phyloP scores from a whole-genome alignment of 2,797 vertebrate genomes.

The Buceros bicornis region DNA sequence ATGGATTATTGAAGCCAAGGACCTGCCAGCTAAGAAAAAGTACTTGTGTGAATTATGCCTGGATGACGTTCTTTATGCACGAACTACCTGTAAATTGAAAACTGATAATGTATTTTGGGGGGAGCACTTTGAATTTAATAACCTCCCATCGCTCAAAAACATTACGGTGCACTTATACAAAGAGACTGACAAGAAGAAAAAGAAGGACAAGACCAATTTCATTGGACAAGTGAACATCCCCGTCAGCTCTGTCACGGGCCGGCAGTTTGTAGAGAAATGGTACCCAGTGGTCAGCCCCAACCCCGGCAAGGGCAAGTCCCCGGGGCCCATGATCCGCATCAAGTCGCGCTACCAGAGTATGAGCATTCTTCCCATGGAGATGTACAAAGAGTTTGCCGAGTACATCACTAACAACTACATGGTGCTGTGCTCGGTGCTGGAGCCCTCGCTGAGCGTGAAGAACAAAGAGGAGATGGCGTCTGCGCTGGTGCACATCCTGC shows the following conservation, averaged over 20 bases:
- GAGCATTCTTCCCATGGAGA: slow-evolving; percentile 98
- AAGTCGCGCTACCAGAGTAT: slow-evolving; percentile 97
- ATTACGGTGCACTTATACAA: slow-evolving; percentile 96
- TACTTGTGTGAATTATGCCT: slow-evolving; percentile 97
- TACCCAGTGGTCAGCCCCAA: slow-evolving; percentile 92
- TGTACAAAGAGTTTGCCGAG: slow-evolving; percentile 99
- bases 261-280: slow-evolving; percentile 98
- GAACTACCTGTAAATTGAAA: slow-evolving; percentile 98
- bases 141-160: slow-evolving; percentile 91
- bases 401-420: slow-evolving; percentile 99
- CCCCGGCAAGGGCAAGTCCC: slow-evolving; percentile 92
- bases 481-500: slow-evolving; percentile 95
- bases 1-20: slow-evolving; percentile 99
- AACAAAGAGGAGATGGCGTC: slow-evolving; percentile 99
- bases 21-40: slow-evolving; percentile 97
- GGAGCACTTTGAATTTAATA: slow-evolving; percentile 98
- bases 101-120: slow-evolving; percentile 99
- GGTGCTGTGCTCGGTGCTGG: slow-evolving; percentile 93
- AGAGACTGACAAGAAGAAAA: slow-evolving; percentile 99
- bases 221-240: slow-evolving; percentile 94
- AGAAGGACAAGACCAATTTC: slow-evolving; percentile 99
- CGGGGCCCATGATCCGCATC: slow-evolving; percentile 95
- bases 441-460: slow-evolving; percentile 96
- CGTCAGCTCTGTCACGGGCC: slow-evolving; percentile 86
- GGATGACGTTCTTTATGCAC: slow-evolving; percentile 95